Evolutionary conservation across 2,113 vertebrate genomes (phyloP).

Genomic region (Geococcyx californianus): DNA sequence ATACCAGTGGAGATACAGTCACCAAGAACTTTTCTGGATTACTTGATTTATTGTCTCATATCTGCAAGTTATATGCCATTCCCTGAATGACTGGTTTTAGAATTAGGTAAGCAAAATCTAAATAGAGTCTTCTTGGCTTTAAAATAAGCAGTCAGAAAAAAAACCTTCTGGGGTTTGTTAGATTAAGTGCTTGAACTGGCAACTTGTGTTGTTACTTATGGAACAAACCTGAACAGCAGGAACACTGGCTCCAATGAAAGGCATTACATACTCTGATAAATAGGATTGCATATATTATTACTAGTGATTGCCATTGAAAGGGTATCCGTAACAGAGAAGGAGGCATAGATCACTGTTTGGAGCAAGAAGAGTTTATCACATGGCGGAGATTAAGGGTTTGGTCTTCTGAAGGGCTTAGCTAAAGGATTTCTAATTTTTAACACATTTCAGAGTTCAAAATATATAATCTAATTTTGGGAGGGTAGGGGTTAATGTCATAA

Average conservation of each 20-base stretch:
- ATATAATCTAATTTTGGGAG: background rate
- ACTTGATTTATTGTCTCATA: background rate
- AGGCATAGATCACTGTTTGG: background rate
- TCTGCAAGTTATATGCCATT: background rate
- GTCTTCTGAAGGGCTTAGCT: background rate
- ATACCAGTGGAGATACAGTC: background rate
- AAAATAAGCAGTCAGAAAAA: background rate
- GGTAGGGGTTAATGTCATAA: accelerated
- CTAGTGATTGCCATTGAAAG: background rate
- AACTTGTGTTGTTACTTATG: slow-evolving; percentile 23
- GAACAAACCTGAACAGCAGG: background rate
- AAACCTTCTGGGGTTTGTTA: background rate
- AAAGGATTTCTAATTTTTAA: background rate
- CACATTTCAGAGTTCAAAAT: background rate
- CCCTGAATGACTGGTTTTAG: background rate
- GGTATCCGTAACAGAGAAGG: background rate
- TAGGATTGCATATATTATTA: background rate
- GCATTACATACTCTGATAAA: background rate
- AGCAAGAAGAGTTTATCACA: background rate
- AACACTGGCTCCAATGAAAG: slow-evolving; percentile 7
- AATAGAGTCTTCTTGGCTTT: background rate
- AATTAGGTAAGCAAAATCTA: background rate
- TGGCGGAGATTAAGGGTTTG: background rate
- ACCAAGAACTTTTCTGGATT: background rate
- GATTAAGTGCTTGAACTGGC: slow-evolving; percentile 55